Evolutionary conservation across 2,113 vertebrate species (phyloP).

Genomic region (Heloderma charlesbogerti): DNA sequence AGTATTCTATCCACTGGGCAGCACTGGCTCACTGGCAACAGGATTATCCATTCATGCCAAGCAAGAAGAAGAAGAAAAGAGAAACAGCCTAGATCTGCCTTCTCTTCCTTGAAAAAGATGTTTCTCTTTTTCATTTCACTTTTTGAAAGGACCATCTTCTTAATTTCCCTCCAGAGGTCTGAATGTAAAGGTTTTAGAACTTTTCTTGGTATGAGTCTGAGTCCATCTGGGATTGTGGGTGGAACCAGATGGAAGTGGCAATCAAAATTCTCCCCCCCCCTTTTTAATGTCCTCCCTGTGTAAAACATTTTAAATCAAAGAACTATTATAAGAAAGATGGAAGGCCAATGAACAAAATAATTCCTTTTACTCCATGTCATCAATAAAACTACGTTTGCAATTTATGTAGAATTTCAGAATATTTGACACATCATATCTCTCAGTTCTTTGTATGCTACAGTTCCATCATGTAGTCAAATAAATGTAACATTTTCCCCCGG

Average conservation of each 20-base stretch:
- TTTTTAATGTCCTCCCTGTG: slow-evolving; percentile 4
- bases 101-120: slow-evolving; percentile 24
- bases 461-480: not conserved
- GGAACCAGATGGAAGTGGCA: slow-evolving; percentile 7
- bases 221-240: not conserved
- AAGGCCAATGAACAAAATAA: not conserved
- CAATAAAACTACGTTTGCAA: slow-evolving; percentile 4
- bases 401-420: slow-evolving; percentile 29
- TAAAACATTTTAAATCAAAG: slow-evolving; percentile 24
- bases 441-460: not conserved
- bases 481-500: not conserved
- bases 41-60: slow-evolving; percentile 24
- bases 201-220: slow-evolving; percentile 35
- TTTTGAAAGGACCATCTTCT: slow-evolving; percentile 38
- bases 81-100: slow-evolving; percentile 19
- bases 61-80: slow-evolving; percentile 33
- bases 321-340: slow-evolving; percentile 28
- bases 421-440: not conserved
- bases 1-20: not conserved
- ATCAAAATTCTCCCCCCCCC: not conserved
- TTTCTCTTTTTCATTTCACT: slow-evolving; percentile 51
- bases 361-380: not conserved
- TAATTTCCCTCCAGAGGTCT: slow-evolving; percentile 32
- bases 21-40: not conserved
- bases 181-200: slow-evolving; percentile 25